phyloP scores from a whole-genome alignment of 2,113 vertebrate genomes.

The Lagenorhynchus albirostris region DNA sequence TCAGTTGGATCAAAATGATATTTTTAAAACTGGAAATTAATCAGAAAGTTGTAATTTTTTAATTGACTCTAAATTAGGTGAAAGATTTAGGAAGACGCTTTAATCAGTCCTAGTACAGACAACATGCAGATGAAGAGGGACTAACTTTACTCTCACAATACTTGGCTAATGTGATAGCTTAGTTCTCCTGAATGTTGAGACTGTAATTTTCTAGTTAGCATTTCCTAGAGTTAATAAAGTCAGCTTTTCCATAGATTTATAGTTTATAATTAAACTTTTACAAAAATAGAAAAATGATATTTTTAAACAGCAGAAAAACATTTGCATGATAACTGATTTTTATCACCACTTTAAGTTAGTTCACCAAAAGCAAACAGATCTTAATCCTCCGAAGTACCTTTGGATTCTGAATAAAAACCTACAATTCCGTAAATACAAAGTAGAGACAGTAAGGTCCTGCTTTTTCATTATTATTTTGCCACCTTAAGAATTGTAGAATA shows the following conservation, averaged over 20 bases:
- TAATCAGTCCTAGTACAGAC: not conserved
- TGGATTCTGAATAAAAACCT: not conserved
- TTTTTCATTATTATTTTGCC: not conserved
- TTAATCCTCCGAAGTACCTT: not conserved
- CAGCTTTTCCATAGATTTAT: not conserved
- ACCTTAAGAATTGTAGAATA: not conserved
- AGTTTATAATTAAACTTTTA: not conserved
- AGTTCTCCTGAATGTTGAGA: not conserved
- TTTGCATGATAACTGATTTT: not conserved
- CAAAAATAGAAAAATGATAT: not conserved
- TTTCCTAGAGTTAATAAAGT: conserved; percentile 26
- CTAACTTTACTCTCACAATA: not conserved
- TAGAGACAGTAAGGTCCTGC: not conserved
- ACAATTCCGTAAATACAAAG: not conserved
- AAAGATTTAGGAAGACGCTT: not conserved
- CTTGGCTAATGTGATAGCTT: not conserved
- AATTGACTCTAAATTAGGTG: not conserved
- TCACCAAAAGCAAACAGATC: not conserved
- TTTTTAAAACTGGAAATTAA: not conserved
- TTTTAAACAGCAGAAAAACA: not conserved
- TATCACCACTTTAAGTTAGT: not conserved
- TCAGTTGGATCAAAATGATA: not conserved
- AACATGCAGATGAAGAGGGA: not conserved
- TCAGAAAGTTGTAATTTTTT: not conserved
- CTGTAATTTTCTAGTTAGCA: conserved; percentile 41